A percentile compares a stretch with the other conserved stretches of the same genome.
Conservation (phyloP, 2,113 vertebrate species). For the Syrrhaptes paradoxus region DNA sequence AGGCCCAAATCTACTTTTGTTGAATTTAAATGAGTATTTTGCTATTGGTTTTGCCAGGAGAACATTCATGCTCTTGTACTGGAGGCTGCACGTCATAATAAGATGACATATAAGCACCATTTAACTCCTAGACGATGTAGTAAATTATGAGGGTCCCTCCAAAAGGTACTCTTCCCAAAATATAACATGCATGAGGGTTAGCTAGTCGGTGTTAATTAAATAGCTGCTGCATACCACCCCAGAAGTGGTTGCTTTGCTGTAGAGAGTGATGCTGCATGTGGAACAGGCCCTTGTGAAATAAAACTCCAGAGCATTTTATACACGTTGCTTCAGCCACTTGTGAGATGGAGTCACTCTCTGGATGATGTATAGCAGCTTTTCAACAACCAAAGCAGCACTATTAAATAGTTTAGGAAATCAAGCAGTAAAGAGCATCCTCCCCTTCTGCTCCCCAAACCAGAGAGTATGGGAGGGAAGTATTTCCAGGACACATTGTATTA, state of each 20-base stretch:
- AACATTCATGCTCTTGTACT: not conserved
- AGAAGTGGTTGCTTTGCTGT: not conserved
- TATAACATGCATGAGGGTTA: not conserved
- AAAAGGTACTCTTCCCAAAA: not conserved
- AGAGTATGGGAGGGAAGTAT: not conserved
- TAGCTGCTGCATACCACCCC: not conserved
- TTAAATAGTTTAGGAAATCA: not conserved
- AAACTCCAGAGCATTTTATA: not conserved
- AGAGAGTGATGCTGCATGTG: not conserved
- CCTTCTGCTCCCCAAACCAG: not conserved
- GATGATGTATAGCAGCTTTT: not conserved
- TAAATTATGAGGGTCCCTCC: not conserved
- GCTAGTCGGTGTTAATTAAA: not conserved
- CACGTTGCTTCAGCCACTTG: not conserved
- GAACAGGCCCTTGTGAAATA: not conserved
- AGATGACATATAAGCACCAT: not conserved
- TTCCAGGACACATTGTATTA: not conserved
- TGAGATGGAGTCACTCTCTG: not conserved
- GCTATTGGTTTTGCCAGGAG: not conserved
- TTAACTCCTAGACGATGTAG: not conserved
- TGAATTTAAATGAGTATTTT: constrained; percentile 4
- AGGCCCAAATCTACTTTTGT: not conserved
- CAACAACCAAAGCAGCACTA: not conserved
- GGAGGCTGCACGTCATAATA: not conserved
- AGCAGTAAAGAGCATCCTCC: not conserved